Conservation (phyloP, 1,140 invertebrate genomes). For the Heliconius eleuchia region DNA sequence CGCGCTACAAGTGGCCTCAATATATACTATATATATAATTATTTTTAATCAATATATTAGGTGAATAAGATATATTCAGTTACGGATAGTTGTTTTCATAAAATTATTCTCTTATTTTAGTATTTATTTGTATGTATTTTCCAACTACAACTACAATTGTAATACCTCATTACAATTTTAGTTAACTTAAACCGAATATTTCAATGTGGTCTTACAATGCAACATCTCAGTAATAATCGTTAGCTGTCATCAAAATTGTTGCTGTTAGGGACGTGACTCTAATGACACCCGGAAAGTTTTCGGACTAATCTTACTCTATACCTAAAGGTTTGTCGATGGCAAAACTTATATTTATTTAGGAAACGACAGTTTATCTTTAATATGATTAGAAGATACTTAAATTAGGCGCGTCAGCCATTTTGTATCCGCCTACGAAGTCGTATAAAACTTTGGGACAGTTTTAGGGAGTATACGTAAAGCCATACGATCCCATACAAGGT, state of each 20-base stretch:
- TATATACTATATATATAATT: no score
- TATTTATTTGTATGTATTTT: background rate
- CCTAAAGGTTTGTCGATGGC: background rate
- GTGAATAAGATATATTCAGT: background rate
- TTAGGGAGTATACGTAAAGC: constrained; percentile 49
- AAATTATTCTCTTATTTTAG: background rate
- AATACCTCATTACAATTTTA: background rate
- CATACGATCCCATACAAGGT: constrained; percentile 58
- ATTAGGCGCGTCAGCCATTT: constrained; percentile 68
- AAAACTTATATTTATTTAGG: constrained; percentile 29
- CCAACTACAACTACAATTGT: background rate
- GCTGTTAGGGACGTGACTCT: constrained; percentile 30
- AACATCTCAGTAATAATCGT: constrained; percentile 29
- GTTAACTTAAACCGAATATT: background rate
- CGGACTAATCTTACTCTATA: constrained; percentile 19
- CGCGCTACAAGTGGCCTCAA: no score
- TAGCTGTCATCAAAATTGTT: constrained; percentile 51
- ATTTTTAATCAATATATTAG: no score
- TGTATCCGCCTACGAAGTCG: constrained; percentile 65
- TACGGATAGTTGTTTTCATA: background rate
- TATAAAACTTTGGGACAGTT: constrained; percentile 56
- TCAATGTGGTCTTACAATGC: background rate
- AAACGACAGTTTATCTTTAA: constrained; percentile 27
- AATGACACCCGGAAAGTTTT: constrained; percentile 20
- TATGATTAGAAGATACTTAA: constrained; percentile 41